These are phyloP conservation scores for Lithobates sylvaticus DNA, from an alignment of 2,797 vertebrate genomes.

Conservation along the genomic window DNA sequence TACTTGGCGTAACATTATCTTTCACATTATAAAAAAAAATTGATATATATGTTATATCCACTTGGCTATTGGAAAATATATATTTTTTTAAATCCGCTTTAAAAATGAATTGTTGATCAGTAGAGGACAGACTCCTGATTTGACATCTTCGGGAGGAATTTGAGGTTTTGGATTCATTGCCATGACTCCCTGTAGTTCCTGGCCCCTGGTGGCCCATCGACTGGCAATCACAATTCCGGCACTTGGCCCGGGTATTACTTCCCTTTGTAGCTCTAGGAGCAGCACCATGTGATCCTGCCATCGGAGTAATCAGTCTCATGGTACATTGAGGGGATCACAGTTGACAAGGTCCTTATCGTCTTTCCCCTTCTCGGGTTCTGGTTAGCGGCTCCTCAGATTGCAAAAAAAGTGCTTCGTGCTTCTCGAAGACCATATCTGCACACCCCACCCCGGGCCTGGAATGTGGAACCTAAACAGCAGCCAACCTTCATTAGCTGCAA, in stretches of 20 bases:
- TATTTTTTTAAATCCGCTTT: too few species aligned
- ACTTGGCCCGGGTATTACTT: conserved; percentile 20
- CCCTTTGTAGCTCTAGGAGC: conserved; percentile 12
- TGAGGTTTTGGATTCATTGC: not conserved
- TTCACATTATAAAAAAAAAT: too few species aligned
- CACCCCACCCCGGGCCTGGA: conserved; percentile 27
- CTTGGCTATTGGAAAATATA: too few species aligned
- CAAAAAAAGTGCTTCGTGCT: not conserved
- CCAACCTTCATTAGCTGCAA: not conserved
- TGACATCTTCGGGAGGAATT: not conserved
- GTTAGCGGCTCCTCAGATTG: conserved; percentile 18
- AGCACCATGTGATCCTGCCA: too few species aligned
- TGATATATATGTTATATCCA: too few species aligned
- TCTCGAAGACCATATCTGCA: conserved; percentile 3
- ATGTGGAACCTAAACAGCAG: conserved; percentile 20
- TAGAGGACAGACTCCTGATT: not conserved
- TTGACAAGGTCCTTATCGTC: not conserved
- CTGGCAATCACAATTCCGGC: conserved; percentile 20
- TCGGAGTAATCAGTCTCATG: not conserved
- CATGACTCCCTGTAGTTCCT: too few species aligned
- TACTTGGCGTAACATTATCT: too few species aligned
- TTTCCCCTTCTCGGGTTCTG: conserved; percentile 11
- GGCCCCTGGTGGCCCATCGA: too few species aligned
- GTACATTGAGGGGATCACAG: not conserved
- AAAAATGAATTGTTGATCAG: not conserved